A percentile compares a stretch with the other conserved stretches of the same genome.
phyloP scores from a whole-genome alignment of 2,113 vertebrate species.

The Corythaeola cristata region DNA sequence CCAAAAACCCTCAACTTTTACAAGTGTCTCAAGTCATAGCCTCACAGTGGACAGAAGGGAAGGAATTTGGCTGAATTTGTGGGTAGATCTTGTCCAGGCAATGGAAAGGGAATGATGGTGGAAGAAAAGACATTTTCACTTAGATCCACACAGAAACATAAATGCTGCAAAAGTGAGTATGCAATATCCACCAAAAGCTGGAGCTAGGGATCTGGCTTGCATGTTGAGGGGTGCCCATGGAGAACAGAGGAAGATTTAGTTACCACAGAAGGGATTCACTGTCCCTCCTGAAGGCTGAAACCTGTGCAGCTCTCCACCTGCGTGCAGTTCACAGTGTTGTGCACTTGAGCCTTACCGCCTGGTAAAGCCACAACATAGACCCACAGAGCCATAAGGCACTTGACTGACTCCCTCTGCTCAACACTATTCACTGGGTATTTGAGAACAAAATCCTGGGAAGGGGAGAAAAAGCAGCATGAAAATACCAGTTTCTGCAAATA shows the following conservation, averaged over 20 bases:
- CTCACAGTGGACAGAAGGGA: neutral
- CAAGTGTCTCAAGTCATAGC: neutral
- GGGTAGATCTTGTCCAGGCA: neutral
- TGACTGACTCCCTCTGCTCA: neutral
- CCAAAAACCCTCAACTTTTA: neutral
- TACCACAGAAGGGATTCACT: neutral
- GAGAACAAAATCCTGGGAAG: neutral
- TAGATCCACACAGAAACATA: neutral
- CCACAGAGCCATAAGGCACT: neutral
- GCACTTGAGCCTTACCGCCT: neutral
- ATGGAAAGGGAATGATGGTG: neutral
- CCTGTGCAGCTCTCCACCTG: neutral
- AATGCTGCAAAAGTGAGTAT: neutral
- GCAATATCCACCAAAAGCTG: neutral
- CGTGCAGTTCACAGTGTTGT: neutral
- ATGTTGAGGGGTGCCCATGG: rapidly evolving
- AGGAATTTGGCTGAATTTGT: neutral
- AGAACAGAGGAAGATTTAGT: neutral
- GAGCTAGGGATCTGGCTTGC: neutral
- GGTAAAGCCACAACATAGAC: neutral
- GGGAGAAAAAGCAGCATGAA: neutral
- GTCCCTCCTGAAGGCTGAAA: neutral
- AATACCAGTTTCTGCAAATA: neutral
- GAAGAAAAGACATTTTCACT: neutral
- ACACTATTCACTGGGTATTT: neutral